phyloP scores from a whole-genome alignment of 2,888 invertebrate species.

The Apoda limacodes region DNA sequence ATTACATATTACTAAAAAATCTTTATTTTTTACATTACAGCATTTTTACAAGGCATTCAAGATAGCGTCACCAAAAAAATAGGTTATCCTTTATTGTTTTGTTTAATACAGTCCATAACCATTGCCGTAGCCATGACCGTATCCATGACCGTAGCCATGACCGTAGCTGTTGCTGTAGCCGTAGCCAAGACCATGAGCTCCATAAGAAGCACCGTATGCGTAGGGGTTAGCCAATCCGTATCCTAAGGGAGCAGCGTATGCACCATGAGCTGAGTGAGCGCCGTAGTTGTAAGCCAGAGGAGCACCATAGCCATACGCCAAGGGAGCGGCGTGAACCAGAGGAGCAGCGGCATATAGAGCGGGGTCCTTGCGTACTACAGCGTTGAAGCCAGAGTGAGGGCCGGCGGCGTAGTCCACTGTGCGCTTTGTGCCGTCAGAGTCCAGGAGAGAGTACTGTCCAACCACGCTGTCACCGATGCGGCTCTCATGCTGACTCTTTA shows the following conservation, averaged over 20 bases:
- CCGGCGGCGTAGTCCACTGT: conserved; percentile 72
- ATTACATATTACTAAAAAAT: too few relatives aligned
- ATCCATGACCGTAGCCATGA: too few relatives aligned
- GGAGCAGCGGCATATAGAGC: conserved; percentile 25
- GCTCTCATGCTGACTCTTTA: conserved; percentile 72
- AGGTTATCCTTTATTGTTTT: too few relatives aligned
- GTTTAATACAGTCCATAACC: conserved; percentile 64
- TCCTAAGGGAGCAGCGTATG: conserved; percentile 17
- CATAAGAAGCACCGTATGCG: conserved; percentile 31
- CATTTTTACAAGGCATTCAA: too few relatives aligned
- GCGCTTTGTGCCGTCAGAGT: conserved; percentile 73
- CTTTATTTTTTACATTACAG: too few relatives aligned
- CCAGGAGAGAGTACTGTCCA: conserved; percentile 61
- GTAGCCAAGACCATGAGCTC: conserved; percentile 22
- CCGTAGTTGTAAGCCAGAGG: conserved; percentile 32
- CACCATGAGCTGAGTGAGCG: conserved; percentile 58
- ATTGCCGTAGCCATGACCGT: too few relatives aligned
- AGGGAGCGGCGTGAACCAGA: conserved; percentile 16
- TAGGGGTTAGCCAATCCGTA: conserved; percentile 21
- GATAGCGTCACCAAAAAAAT: too few relatives aligned
- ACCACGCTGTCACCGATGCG: conserved; percentile 74
- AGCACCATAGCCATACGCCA: conserved; percentile 27
- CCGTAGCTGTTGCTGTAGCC: conserved; percentile 68
- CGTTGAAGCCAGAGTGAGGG: conserved; percentile 67
- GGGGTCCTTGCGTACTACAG: conserved; percentile 65